Evolutionary conservation across 2,888 invertebrate species (phyloP).

Genomic region (Azorinus chamasolen): DNA sequence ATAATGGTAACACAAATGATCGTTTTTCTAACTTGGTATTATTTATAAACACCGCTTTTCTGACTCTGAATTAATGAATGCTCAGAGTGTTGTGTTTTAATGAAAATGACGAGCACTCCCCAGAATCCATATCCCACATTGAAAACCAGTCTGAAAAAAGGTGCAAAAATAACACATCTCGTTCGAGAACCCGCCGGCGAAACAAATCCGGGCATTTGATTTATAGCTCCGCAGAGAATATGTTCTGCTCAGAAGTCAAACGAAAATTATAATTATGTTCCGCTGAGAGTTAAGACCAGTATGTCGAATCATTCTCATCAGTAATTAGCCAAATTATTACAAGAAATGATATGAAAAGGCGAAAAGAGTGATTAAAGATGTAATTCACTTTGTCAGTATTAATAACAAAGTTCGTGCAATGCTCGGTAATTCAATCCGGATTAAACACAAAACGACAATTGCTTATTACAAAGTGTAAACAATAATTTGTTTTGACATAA

Average conservation of each 20-base stretch:
- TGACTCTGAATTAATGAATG: no score
- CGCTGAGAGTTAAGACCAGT: constrained; percentile 7
- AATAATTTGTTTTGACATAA: constrained; percentile 46
- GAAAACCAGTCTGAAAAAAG: constrained; percentile 1
- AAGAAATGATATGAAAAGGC: constrained; percentile 38
- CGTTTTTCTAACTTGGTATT: no score
- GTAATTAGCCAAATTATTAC: constrained; percentile 42
- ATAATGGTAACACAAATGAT: no score
- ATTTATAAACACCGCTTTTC: no score
- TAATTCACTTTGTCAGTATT: constrained; percentile 58
- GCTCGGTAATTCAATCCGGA: constrained; percentile 44
- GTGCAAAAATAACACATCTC: constrained; percentile 22
- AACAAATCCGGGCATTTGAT: constrained; percentile 44
- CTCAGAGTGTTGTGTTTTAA: no score
- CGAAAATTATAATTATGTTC: constrained; percentile 9
- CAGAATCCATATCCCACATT: no score
- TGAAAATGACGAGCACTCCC: no score
- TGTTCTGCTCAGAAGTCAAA: background rate
- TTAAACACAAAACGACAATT: constrained; percentile 41
- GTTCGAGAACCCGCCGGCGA: constrained; percentile 12
- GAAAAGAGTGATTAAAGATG: constrained; percentile 52
- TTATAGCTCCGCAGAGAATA: constrained; percentile 45
- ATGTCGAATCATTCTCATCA: background rate
- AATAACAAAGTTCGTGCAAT: constrained; percentile 54
- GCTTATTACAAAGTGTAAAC: constrained; percentile 56